A percentile compares a stretch with the other conserved stretches of the same genome.
These are phyloP conservation scores for Erebia ligea DNA, from an alignment of 2,888 invertebrate genomes.

Conservation along the genomic window DNA sequence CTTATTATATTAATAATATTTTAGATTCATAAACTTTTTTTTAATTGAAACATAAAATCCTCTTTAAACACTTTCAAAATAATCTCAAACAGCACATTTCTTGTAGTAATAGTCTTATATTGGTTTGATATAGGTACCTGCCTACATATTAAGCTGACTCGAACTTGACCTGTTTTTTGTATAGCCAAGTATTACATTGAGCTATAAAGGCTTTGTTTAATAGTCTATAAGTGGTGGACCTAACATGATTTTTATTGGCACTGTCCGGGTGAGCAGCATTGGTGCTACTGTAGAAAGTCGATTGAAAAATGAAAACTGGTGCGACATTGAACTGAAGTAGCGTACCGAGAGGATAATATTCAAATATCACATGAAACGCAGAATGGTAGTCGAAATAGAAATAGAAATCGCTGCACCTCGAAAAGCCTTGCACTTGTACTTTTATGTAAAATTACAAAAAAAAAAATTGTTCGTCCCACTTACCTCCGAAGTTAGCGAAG, in stretches of 20 bases:
- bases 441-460: too few species aligned
- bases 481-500: too few species aligned
- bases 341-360: too few species aligned
- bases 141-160: neutral
- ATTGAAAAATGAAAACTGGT: slow-evolving; percentile 1
- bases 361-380: too few species aligned
- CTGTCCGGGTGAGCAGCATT: slow-evolving; percentile 62
- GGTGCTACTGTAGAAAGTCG: slow-evolving; percentile 54
- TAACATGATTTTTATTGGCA: slow-evolving; percentile 77
- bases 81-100: neutral
- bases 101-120: neutral
- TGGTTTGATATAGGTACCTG: neutral
- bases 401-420: too few species aligned
- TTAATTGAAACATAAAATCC: too few species aligned
- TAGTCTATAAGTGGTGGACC: slow-evolving; percentile 71
- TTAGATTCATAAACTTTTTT: too few species aligned
- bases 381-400: too few species aligned
- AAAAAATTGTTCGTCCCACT: too few species aligned
- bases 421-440: too few species aligned
- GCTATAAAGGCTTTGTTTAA: slow-evolving; percentile 74
- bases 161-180: slow-evolving; percentile 25
- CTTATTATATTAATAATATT: too few species aligned
- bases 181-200: slow-evolving; percentile 48
- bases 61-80: too few species aligned
- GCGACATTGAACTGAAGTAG: neutral